A percentile compares a stretch with the other conserved stretches of the same genome.
phyloP scores from a whole-genome alignment of 2,888 invertebrate genomes.

The Trichogramma evanescens region DNA sequence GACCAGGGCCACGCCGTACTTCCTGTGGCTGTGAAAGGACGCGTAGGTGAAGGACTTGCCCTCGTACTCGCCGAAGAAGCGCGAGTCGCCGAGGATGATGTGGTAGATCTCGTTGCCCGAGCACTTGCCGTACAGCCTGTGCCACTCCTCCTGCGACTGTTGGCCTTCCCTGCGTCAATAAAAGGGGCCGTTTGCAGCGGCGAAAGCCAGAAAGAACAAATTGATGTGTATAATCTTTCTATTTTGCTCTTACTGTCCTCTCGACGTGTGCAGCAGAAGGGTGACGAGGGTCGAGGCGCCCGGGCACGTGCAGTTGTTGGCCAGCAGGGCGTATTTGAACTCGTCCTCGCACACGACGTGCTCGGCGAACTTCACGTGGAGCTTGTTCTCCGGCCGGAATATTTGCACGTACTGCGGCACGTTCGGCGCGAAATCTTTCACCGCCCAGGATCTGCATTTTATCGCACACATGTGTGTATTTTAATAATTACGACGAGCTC shows the following conservation, averaged over 20 bases:
- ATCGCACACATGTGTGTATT: no score
- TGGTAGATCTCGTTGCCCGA: constrained; percentile 99
- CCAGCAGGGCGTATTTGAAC: constrained; percentile 94
- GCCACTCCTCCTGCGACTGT: constrained; percentile 95
- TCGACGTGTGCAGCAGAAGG: constrained; percentile 87
- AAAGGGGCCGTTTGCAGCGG: background rate
- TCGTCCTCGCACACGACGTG: constrained; percentile 98
- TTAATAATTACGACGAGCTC: background rate
- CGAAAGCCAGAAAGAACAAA: no score
- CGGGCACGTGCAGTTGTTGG: constrained; percentile 97
- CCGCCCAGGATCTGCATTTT: constrained; percentile 81
- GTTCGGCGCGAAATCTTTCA: constrained; percentile 94
- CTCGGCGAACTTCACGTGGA: constrained; percentile 98
- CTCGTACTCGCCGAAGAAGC: constrained; percentile 97
- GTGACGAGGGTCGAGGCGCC: constrained; percentile 96
- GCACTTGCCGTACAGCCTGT: constrained; percentile 94
- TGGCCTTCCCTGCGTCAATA: constrained; percentile 72
- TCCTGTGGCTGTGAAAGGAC: constrained; percentile 97
- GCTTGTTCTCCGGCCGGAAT: constrained; percentile 95
- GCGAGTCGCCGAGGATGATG: constrained; percentile 86
- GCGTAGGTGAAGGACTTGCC: constrained; percentile 99
- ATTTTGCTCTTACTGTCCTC: constrained; percentile 82
- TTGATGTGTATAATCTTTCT: no score
- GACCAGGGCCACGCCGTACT: constrained; percentile 95
- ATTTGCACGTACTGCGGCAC: constrained; percentile 98